These are phyloP conservation scores for Perizoma affinitatum DNA, from an alignment of 2,888 invertebrate genomes.

Conservation along the genomic window DNA sequence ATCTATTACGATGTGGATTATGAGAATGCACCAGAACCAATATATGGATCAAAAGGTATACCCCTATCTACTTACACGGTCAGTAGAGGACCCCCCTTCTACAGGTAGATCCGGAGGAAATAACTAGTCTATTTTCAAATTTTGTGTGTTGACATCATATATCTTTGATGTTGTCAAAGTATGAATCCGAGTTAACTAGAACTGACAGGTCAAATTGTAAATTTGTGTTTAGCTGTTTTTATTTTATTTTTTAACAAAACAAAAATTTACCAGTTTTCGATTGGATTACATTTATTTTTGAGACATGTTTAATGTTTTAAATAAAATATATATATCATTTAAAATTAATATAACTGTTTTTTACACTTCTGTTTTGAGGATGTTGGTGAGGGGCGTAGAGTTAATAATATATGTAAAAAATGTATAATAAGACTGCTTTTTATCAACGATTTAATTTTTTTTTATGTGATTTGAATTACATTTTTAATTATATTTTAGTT, in stretches of 20 bases:
- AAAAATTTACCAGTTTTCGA: too few relatives aligned
- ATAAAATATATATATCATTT: too few relatives aligned
- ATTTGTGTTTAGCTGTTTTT: too few relatives aligned
- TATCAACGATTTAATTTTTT: constrained; percentile 32
- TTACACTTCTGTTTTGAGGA: background rate
- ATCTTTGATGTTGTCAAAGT: too few relatives aligned
- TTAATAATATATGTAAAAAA: constrained; percentile 14
- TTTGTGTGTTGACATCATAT: too few relatives aligned
- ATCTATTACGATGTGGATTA: constrained; percentile 96
- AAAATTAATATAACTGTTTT: too few relatives aligned
- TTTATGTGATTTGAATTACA: constrained; percentile 18
- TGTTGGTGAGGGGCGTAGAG: background rate
- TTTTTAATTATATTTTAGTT: background rate
- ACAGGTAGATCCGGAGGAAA: constrained; percentile 46
- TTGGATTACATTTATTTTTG: too few relatives aligned
- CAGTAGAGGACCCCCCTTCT: constrained; percentile 86
- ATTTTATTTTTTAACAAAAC: too few relatives aligned
- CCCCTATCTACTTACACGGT: constrained; percentile 93
- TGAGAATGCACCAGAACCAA: constrained; percentile 86
- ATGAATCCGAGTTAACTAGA: too few relatives aligned
- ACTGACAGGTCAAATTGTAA: too few relatives aligned
- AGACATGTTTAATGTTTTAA: too few relatives aligned
- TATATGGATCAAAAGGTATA: constrained; percentile 87
- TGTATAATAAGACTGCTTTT: constrained; percentile 41
- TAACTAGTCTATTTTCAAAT: too few relatives aligned